A percentile compares a stretch with the other conserved stretches of the same genome.
Conservation (phyloP, 23 tunicate genomes). For the Aplidium turbinatum region DNA sequence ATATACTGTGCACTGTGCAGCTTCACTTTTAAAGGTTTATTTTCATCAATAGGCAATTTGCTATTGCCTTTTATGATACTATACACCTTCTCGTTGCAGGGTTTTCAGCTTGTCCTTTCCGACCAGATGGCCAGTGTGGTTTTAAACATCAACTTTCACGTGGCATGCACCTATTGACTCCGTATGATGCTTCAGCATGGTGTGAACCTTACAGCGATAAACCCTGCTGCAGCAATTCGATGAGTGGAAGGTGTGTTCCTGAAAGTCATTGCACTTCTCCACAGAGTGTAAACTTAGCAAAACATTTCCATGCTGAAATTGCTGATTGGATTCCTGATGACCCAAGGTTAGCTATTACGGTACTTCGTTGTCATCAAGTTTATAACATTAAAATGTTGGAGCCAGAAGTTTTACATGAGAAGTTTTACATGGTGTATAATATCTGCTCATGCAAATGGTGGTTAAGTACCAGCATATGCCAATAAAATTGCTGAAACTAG, state of each 20-base stretch:
- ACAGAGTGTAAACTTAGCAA: slow-evolving; percentile 24
- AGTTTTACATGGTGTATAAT: too few relatives aligned
- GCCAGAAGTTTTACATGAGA: too few relatives aligned
- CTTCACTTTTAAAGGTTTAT: too few relatives aligned
- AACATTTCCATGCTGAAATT: slow-evolving; percentile 21
- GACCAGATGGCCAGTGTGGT: slow-evolving; percentile 35
- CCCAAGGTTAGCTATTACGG: slow-evolving; percentile 19
- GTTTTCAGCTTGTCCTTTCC: slow-evolving; percentile 9
- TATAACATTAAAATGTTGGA: too few relatives aligned
- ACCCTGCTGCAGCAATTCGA: slow-evolving; percentile 25
- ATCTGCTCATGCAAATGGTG: too few relatives aligned
- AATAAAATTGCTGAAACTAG: too few relatives aligned
- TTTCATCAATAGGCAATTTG: too few relatives aligned
- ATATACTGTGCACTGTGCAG: too few relatives aligned
- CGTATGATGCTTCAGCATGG: slow-evolving; percentile 36
- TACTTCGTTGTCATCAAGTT: background rate
- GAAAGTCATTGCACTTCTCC: slow-evolving; percentile 8
- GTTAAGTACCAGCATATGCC: too few relatives aligned
- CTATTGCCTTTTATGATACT: background rate
- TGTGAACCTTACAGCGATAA: slow-evolving; percentile 22
- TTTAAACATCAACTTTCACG: background rate
- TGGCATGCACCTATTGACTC: background rate
- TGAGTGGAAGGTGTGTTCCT: slow-evolving; percentile 17
- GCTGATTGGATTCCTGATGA: slow-evolving; percentile 38
- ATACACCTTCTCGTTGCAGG: slow-evolving; percentile 12